Base-by-base conservation (phyloP, 2,888 invertebrate species). In the Rhaphigaster nebulosa region DNA sequence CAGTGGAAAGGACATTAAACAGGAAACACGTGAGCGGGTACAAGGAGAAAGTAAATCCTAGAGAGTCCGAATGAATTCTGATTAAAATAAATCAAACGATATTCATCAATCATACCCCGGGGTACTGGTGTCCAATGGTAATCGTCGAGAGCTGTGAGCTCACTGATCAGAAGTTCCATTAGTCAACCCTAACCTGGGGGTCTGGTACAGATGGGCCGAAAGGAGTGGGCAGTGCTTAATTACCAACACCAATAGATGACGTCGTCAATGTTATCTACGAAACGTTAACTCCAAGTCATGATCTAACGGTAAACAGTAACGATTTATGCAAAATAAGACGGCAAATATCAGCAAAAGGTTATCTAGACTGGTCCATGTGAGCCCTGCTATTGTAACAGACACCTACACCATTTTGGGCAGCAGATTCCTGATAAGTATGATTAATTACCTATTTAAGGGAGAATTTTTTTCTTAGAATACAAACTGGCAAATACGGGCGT, bases 1-100 rank as follows among this genome's bases (percentile, higher is more conserved):
- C n/a, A 76, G 70, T 34, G 38, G 70, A n/a, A 76, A 76, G 70
- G 70, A 34, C 70, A 76, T 23, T 38, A 76, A 76, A 76, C 70
- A 76, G 70, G 70, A 76, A 76, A 76, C 70, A 34, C 34, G 34
- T 23, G 70, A 1, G 38, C 15, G 20, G 70, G 8, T 38, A 38
- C 20, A 5, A n/a, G 18, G 70, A 38, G 70, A 76, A 76, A 76
- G 70, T 76, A 38, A 76, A 20, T 12, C 70, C 70, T 12, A 38
- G 8, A 76, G 20, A 38, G 70, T 76, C 70, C 20, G 20, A 76
- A 76, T 76, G 70, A 20, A 15, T 1, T 38, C 4, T 38, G 70
- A 76, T 76, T 76, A 76, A 38, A 76, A 76, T 76, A 76, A 76
- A 76, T 76, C 38, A 38, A 76, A 76, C 15, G 4, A 23, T 76